A percentile compares a stretch with the other conserved stretches of the same genome.
phyloP scores from a whole-genome alignment of 2,113 vertebrate species.

The Entelurus aequoreus region DNA sequence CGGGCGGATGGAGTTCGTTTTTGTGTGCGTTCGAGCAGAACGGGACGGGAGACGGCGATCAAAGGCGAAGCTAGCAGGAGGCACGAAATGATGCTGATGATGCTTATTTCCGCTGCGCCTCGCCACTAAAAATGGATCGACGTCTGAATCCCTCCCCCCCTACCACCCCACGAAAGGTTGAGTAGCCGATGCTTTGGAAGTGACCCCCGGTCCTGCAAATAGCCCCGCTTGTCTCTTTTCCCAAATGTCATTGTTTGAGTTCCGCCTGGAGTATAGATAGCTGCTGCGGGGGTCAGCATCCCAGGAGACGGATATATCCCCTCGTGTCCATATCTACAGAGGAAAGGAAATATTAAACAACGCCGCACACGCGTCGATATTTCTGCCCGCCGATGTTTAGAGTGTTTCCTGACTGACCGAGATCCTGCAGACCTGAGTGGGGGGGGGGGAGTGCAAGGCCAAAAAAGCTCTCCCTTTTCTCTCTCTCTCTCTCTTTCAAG shows the following conservation, averaged over 20 bases:
- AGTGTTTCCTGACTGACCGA: constrained; percentile 64
- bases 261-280: constrained; percentile 64
- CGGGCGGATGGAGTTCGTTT: constrained; percentile 53
- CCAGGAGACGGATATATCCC: constrained; percentile 63
- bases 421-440: constrained; percentile 36
- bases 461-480: constrained; percentile 43
- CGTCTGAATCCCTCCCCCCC: constrained; percentile 64
- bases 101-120: constrained; percentile 79
- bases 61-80: constrained; percentile 60
- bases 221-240: constrained; percentile 55
- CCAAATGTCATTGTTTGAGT: constrained; percentile 76
- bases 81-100: constrained; percentile 81
- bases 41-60: constrained; percentile 62
- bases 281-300: constrained; percentile 65
- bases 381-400: constrained; percentile 34
- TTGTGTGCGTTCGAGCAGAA: constrained; percentile 43
- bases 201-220: constrained; percentile 74
- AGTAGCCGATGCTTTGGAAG: constrained; percentile 59
- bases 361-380: constrained; percentile 47
- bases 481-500: constrained; percentile 35
- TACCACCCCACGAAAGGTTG: constrained; percentile 50
- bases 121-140: constrained; percentile 79
- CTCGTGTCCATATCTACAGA: constrained; percentile 60
- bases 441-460: constrained; percentile 17
- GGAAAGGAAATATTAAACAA: constrained; percentile 68